These are phyloP conservation scores for Tetragnatha montana DNA, from an alignment of 2,888 invertebrate genomes.

Conservation along the genomic window DNA sequence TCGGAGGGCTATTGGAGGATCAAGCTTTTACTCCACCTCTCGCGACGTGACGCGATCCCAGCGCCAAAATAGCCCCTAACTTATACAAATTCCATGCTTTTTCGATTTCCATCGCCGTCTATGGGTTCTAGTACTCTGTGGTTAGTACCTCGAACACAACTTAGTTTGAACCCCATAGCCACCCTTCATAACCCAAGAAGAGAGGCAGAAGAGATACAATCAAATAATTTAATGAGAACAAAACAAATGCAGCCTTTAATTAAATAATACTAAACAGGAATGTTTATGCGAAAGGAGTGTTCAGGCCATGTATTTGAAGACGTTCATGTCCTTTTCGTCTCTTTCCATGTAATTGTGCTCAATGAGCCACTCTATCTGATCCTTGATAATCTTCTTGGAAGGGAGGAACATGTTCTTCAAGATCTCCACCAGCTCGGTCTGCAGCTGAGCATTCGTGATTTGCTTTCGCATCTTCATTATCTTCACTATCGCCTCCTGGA, in stretches of 20 bases:
- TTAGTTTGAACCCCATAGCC: no score
- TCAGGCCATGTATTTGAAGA: conserved; percentile 97
- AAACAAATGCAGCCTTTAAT: not conserved
- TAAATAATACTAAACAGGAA: not conserved
- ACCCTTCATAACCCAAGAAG: no score
- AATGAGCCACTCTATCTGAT: conserved; percentile 99
- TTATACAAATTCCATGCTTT: no score
- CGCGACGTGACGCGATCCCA: no score
- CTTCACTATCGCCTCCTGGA: conserved; percentile 97
- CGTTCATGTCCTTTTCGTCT: conserved; percentile 97
- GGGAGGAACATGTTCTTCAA: conserved; percentile 99
- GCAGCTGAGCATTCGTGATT: conserved; percentile 94
- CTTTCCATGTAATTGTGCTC: conserved; percentile 97
- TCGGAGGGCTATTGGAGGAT: no score
- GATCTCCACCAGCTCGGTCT: conserved; percentile 98
- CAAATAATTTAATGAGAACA: not conserved
- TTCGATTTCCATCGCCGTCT: no score
- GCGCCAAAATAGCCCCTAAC: no score
- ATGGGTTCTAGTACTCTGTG: no score
- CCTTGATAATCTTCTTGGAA: conserved; percentile 99
- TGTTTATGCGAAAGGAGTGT: not conserved
- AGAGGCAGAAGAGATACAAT: not conserved
- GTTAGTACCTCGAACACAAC: no score
- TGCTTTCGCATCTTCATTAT: conserved; percentile 98
- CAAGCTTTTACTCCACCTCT: no score